These are phyloP conservation scores for Coreoperca whiteheadi DNA, from an alignment of 2,113 vertebrate species.

Conservation along the genomic window DNA sequence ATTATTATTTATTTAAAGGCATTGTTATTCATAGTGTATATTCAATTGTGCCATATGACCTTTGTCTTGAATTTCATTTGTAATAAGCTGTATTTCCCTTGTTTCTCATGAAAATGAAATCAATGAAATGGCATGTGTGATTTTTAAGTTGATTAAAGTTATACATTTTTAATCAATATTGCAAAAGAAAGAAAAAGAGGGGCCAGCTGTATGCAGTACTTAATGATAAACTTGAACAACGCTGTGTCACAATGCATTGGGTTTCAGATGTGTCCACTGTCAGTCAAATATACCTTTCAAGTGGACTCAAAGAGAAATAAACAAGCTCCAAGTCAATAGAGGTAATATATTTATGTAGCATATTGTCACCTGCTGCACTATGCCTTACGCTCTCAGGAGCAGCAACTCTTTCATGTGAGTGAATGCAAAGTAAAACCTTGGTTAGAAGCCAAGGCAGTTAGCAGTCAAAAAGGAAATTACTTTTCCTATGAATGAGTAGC, in stretches of 20 bases:
- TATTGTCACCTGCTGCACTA: slow-evolving; percentile 52
- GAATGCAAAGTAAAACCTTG: slow-evolving; percentile 63
- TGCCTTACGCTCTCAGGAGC: slow-evolving; percentile 1
- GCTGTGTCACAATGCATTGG: slow-evolving; percentile 1
- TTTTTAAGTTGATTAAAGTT: not conserved
- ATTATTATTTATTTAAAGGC: not conserved
- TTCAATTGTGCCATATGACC: not conserved
- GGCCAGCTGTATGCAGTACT: not conserved
- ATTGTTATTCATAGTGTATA: not conserved
- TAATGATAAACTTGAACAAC: not conserved
- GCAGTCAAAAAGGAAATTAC: slow-evolving; percentile 74
- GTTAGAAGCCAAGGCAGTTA: slow-evolving; percentile 68
- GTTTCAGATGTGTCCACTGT: slow-evolving; percentile 4
- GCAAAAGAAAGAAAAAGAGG: not conserved
- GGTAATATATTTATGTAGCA: slow-evolving; percentile 43
- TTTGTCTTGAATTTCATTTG: not conserved
- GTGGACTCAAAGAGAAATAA: slow-evolving; percentile 29
- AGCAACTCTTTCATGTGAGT: slow-evolving; percentile 46
- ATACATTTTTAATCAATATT: slow-evolving; percentile 6
- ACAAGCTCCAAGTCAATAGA: slow-evolving; percentile 26
- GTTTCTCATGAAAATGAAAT: not conserved
- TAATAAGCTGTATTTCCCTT: not conserved
- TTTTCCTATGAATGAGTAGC: slow-evolving; percentile 71
- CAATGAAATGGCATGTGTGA: not conserved
- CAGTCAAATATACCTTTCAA: slow-evolving; percentile 10